Evolutionary conservation across 2,888 invertebrate species (phyloP), one percentile per base, ranked within the genome.

Genomic region (Sympetrum striolatum): DNA sequence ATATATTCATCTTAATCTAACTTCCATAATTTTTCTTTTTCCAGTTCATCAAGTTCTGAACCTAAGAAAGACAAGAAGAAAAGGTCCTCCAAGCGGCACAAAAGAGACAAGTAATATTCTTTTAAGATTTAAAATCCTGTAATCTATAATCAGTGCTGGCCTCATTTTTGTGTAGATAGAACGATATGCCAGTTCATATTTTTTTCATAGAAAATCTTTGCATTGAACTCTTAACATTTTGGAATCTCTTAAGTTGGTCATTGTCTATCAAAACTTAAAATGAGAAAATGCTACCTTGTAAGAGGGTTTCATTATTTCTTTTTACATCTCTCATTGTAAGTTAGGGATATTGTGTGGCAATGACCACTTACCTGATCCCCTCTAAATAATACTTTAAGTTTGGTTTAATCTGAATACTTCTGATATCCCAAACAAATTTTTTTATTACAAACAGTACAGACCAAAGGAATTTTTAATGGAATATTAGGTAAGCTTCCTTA

Each of bases 1-100:
- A 18, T 18, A 2, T 18, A 18, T 15, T 53, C 53, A 18, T 18
- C 15, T 18, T 18, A 18, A 1, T 53, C 15, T 53, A 18, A 53
- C 18, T 53, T 53, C 18, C 2, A 0, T 53, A 18, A 53, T 18
- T 90, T 35, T 53, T 81, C 60, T 79, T 90, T 73, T 92, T 92
- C 86, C 90, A 92, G 92, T 90, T 92, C 92, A 37, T 92, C 92
- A 90, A 92, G 92, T 90, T 92, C 92, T 14, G 93, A 94, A 93
- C 93, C 94, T 93, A 93, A 95, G 93, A 93, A 94, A 92, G 95
- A 95, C 92, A 95, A 96, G 94, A 95, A 96, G 94, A 95, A 96
- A 93, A 97, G 96, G 94, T 96, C 96, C 92, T 86, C 86, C 14
- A 97, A 96, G 94, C 96, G 96, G 94, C 94, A 94, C 92, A 94